Evolutionary conservation across 2,113 vertebrate species (phyloP), one percentile per base, ranked within the genome.

Genomic region (Hyla sarda): DNA sequence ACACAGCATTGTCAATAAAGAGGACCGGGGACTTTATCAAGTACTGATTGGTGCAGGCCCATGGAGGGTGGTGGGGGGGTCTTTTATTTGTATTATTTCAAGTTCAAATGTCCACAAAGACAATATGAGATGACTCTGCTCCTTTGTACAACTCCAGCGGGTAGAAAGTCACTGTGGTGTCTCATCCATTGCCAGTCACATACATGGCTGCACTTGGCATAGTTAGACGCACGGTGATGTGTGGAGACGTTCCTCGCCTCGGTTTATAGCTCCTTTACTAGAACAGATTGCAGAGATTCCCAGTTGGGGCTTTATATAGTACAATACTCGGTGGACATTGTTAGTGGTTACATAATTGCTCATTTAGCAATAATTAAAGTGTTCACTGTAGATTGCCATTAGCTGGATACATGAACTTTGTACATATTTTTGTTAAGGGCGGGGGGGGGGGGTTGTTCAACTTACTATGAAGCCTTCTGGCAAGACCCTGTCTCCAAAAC

Each of bases 281-380:
- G 77, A 80, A 62, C 77, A 80, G 77, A 80, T 80, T 62, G 77
- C 37, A 45, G 12, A 45, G 34, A 62, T 80, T 79, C 52, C 77
- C 77, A 60, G 52, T 79, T 62, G 77, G 77, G n/a, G 54, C 77
- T 80, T 80, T 80, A 62, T 80, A 45, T 80, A 80, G 77, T 80
- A 80, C 54, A 80, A 60, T 58, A 80, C 77, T 80, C 54, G 4
- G 54, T 45, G 77, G 77, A 80, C 37, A 45, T 80, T 80, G 77
- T 62, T 56, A 80, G 56, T 80, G 77, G 77, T 45, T 80, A 58
- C 54, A 60, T 79, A 79, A 79, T 79, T 79, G 77, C 54, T 56
- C 77, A 79, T 79, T 79, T 60, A 41, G 54, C 37, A 60, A n/a
- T 41, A 79, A 41, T 60, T 60, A 25, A 58, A 56, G 77, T 79